Evolutionary conservation across 2,113 vertebrate species (phyloP), one percentile per base, ranked within the genome.

Genomic region (Girardinichthys multiradiatus): DNA sequence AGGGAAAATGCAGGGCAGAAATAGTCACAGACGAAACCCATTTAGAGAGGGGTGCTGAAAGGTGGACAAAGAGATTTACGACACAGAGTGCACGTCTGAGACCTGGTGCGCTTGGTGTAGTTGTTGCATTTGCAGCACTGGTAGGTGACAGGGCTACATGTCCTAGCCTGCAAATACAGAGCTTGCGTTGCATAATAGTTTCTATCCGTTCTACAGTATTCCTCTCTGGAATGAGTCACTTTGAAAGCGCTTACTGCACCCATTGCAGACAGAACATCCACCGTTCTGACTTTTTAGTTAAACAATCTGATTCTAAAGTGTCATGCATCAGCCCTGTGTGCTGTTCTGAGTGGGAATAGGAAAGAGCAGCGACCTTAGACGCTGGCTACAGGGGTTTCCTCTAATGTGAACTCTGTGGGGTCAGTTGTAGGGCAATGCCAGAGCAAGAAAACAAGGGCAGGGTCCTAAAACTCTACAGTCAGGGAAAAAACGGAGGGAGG

Each of bases 351-450:
- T 71, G 87, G 90, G 84, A 87, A 87, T 74, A 75, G 92, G 87
- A 87, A 90, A 70, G 74, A 85, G 84, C 79, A 69, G 35, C 87
- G 91, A 92, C 90, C 91, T 81, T 76, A 86, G 85, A 86, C 68
- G 57, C 75, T 57, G 84, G 74, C 71, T 82, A 76, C 66, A 80
- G 84, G 78, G 90, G 84, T 90, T 93, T 92, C 92, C 91, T 89
- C 81, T 81, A 31, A 61, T 29, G 2, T 86, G 90, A 92, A 91
- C 91, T 89, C 77, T 84, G 70, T 74, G 62, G 73, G 91, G 90
- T 94, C 92, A 92, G 68, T 76, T 80, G 39, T 45, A 37, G 92
- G 91, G 84, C 87, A 93, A 68, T 85, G 83, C 81, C 81, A 88
- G 80, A 89, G 76, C 80, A 89, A 76, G 68, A 86, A 90, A 89